phyloP scores from a whole-genome alignment of 2,797 vertebrate genomes.

The Ptychobarbus kaznakovi region DNA sequence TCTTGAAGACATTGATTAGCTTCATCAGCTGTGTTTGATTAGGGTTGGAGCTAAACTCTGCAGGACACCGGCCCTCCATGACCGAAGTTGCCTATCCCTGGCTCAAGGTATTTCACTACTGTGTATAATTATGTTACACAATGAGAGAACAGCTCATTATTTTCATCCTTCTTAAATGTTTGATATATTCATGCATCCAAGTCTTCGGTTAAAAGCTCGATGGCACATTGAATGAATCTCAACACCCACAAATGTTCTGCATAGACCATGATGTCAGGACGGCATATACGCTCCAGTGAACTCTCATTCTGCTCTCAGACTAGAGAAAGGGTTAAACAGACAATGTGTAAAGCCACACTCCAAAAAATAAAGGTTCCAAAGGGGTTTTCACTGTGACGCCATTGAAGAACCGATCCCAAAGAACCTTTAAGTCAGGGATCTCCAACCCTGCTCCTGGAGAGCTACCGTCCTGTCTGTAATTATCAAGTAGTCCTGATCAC shows the following conservation, averaged over 20 bases:
- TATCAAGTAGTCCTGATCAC: too few species aligned
- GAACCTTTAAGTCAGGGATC: not conserved
- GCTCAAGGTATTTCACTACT: not conserved
- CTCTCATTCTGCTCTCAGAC: not conserved
- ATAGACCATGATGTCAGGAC: not conserved
- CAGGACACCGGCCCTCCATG: too few species aligned
- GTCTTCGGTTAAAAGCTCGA: not conserved
- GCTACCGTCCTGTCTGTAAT: too few species aligned
- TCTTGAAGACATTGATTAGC: too few species aligned
- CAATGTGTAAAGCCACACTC: not conserved
- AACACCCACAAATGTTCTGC: conserved; percentile 8
- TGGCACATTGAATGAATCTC: not conserved
- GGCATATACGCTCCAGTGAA: not conserved
- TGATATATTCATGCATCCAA: not conserved
- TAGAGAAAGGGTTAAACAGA: not conserved
- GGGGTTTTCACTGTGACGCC: not conserved
- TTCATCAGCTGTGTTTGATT: too few species aligned
- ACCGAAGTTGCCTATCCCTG: not conserved
- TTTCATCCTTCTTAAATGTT: conserved; percentile 5
- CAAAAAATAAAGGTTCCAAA: not conserved
- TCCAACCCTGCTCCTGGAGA: too few species aligned
- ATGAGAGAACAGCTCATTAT: not conserved
- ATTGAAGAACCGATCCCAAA: not conserved
- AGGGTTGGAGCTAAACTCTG: too few species aligned
- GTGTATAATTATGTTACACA: not conserved